These are phyloP conservation scores for Leptodactylus fuscus DNA, from an alignment of 2,113 vertebrate genomes.

Conservation along the genomic window DNA sequence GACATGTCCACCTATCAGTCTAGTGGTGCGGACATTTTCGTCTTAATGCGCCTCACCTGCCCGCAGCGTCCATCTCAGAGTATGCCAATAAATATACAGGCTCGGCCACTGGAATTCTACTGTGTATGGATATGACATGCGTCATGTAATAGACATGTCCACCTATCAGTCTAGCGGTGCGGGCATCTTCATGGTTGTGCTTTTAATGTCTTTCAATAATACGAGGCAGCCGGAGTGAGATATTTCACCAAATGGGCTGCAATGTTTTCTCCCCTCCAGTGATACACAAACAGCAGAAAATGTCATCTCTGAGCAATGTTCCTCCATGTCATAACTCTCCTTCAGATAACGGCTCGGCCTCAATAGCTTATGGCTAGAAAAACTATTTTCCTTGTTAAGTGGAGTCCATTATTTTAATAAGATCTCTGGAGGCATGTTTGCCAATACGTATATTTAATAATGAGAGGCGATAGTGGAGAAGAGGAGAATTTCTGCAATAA, in stretches of 20 bases:
- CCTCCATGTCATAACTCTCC: background rate
- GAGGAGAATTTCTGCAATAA: slow-evolving; percentile 26
- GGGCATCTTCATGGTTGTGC: background rate
- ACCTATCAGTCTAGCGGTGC: background rate
- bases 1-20: too few species aligned
- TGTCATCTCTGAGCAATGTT: background rate
- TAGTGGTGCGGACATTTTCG: too few species aligned
- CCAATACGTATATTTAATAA: slow-evolving; percentile 28
- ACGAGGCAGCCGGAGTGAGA: background rate
- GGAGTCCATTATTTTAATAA: slow-evolving; percentile 53
- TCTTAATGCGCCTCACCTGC: too few species aligned
- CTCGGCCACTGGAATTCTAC: too few species aligned
- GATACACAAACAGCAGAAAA: background rate
- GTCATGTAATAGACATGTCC: too few species aligned
- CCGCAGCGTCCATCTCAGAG: too few species aligned
- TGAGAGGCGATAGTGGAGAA: background rate
- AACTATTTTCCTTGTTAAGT: slow-evolving; percentile 38
- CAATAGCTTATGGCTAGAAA: slow-evolving; percentile 28
- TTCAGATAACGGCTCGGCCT: slow-evolving; percentile 9
- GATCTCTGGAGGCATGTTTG: slow-evolving; percentile 31
- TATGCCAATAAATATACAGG: too few species aligned
- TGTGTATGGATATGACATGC: background rate
- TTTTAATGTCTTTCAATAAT: background rate
- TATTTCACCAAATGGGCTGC: background rate
- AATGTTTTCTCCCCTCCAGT: background rate